These are phyloP conservation scores for Formica aserva DNA, from an alignment of 2,888 invertebrate species.

Conservation along the genomic window DNA sequence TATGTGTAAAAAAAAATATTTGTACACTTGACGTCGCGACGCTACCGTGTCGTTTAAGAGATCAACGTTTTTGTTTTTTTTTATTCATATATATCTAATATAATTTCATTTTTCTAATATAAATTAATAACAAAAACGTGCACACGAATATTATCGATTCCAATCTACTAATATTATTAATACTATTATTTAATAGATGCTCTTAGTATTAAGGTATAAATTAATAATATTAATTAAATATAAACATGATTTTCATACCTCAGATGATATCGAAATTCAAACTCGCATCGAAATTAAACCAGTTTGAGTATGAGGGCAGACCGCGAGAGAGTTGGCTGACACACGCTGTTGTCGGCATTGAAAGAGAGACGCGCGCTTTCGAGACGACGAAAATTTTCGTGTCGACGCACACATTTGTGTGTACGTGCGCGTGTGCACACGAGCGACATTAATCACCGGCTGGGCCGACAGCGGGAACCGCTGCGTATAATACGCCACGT, in stretches of 20 bases:
- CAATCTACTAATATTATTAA: background rate
- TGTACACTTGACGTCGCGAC: no score
- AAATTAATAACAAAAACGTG: no score
- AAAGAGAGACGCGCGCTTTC: conserved; percentile 1
- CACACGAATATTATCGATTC: no score
- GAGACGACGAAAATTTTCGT: conserved; percentile 14
- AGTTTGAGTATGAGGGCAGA: background rate
- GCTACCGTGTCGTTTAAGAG: no score
- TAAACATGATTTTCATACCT: background rate
- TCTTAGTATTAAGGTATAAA: no score
- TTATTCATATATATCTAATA: no score
- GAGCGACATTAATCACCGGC: conserved; percentile 80
- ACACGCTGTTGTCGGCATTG: background rate
- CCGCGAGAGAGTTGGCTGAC: background rate
- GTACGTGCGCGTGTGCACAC: background rate
- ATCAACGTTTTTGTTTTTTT: no score
- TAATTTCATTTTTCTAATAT: background rate
- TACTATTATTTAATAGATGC: background rate
- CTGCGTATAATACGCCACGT: conserved; percentile 80
- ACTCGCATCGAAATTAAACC: background rate
- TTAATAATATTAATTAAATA: background rate
- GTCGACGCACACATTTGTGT: background rate
- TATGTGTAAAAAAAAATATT: no score
- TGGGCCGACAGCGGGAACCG: conserved; percentile 77
- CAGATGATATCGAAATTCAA: no score